These are phyloP conservation scores for Sebastolobus alascanus DNA, from an alignment of 2,797 vertebrate genomes.

Conservation along the genomic window DNA sequence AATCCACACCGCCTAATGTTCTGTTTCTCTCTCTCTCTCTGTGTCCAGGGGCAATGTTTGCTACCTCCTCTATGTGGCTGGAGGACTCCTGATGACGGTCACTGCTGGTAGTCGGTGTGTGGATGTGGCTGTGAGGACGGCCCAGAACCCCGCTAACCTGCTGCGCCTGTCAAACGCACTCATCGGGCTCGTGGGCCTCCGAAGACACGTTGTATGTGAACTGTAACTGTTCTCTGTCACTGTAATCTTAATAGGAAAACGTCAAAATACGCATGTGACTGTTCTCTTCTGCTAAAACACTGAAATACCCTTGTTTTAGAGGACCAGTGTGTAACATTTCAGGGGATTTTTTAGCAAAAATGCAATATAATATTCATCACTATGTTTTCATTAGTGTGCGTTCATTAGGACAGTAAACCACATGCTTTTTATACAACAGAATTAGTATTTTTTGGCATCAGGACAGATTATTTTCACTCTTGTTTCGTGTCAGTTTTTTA, in stretches of 20 bases:
- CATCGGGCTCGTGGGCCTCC: slow-evolving; percentile 15
- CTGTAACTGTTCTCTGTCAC: not conserved
- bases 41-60: slow-evolving; percentile 25
- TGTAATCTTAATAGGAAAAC: not conserved
- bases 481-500: not conserved
- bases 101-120: slow-evolving; percentile 40
- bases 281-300: not conserved
- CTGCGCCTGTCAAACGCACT: slow-evolving; percentile 33
- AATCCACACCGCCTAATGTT: not conserved
- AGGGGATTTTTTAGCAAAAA: no score
- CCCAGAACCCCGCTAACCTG: slow-evolving; percentile 33
- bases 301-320: not conserved
- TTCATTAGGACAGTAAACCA: slow-evolving; percentile 16
- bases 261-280: not conserved
- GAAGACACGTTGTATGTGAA: slow-evolving; percentile 6
- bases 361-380: no score
- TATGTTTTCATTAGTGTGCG: no score
- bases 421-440: not conserved
- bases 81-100: slow-evolving; percentile 54
- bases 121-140: slow-evolving; percentile 36
- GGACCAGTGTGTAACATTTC: no score
- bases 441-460: not conserved
- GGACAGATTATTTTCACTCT: not conserved
- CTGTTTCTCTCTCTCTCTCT: not conserved
- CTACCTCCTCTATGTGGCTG: slow-evolving; percentile 32